Percentiles rank a stretch among this genome's conserved stretches.
Conservation (phyloP, 2,113 vertebrate genomes). For the Acanthochromis polyacanthus region DNA sequence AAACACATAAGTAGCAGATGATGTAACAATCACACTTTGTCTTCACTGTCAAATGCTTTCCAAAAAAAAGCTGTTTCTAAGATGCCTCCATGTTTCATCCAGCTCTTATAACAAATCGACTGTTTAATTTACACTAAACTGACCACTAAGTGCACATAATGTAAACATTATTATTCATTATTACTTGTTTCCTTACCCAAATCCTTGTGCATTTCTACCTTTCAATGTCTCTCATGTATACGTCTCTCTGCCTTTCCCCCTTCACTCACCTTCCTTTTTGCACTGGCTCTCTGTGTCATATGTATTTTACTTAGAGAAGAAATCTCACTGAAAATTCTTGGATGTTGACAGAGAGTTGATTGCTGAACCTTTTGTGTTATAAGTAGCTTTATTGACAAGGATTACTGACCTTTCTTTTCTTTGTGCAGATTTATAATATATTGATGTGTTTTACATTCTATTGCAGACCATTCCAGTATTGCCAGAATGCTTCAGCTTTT, state of each 20-base stretch:
- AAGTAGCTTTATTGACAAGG: neutral
- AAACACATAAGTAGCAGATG: too few species aligned
- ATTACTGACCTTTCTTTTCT: neutral
- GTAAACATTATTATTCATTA: too few species aligned
- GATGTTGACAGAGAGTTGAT: constrained; percentile 12
- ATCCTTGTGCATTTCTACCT: neutral
- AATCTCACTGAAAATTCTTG: neutral
- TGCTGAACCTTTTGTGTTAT: neutral
- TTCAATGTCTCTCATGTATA: constrained; percentile 12
- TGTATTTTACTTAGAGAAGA: constrained; percentile 1
- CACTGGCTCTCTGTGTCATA: neutral
- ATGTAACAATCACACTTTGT: too few species aligned
- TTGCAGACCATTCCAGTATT: neutral
- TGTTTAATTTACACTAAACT: too few species aligned
- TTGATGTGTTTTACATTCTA: neutral
- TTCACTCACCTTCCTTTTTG: constrained; percentile 6
- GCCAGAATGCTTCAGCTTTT: neutral
- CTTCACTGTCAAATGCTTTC: too few species aligned
- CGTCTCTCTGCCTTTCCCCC: neutral
- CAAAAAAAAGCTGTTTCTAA: too few species aligned
- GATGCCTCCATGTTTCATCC: too few species aligned
- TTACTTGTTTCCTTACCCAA: neutral
- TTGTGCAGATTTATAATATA: neutral
- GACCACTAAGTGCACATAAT: too few species aligned
- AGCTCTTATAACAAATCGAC: too few species aligned